A percentile compares a stretch with the other conserved stretches of the same genome.
phyloP scores from a whole-genome alignment of 2,797 vertebrate species.

The Fistularia commersonii region DNA sequence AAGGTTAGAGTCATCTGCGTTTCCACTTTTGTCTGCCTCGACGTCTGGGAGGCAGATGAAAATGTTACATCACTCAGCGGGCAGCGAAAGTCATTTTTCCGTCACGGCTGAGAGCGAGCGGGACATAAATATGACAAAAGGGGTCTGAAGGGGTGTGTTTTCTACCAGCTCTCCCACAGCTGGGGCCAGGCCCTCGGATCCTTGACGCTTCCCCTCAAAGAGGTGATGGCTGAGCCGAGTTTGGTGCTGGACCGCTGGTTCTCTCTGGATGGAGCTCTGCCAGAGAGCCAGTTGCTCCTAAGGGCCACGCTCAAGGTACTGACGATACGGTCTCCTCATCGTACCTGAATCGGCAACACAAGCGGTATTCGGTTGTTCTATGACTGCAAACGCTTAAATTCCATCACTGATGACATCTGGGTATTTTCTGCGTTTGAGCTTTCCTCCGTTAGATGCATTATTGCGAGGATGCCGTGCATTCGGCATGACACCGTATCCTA shows the following conservation, averaged over 20 bases:
- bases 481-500: too few relatives aligned
- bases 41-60: not conserved
- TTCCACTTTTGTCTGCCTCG: not conserved
- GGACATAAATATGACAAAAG: not conserved
- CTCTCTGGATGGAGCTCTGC: conserved; percentile 71
- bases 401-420: too few relatives aligned
- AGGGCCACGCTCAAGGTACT: conserved; percentile 83
- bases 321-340: conserved; percentile 13
- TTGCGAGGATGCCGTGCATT: too few relatives aligned
- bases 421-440: not conserved
- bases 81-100: too few relatives aligned
- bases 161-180: conserved; percentile 73
- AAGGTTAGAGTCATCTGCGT: conserved; percentile 72
- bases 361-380: too few relatives aligned
- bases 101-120: not conserved
- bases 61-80: not conserved
- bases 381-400: too few relatives aligned
- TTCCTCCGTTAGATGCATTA: too few relatives aligned
- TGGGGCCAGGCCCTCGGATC: conserved; percentile 79
- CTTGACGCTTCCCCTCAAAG: conserved; percentile 76
- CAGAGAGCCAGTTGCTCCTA: conserved; percentile 82
- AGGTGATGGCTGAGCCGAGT: conserved; percentile 74
- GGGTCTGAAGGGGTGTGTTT: conserved; percentile 17
- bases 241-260: conserved; percentile 85
- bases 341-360: not conserved